A percentile compares a stretch with the other conserved stretches of the same genome.
Evolutionary conservation across 2,113 vertebrate genomes (phyloP).

Genomic region (Salvelinus sp.): DNA sequence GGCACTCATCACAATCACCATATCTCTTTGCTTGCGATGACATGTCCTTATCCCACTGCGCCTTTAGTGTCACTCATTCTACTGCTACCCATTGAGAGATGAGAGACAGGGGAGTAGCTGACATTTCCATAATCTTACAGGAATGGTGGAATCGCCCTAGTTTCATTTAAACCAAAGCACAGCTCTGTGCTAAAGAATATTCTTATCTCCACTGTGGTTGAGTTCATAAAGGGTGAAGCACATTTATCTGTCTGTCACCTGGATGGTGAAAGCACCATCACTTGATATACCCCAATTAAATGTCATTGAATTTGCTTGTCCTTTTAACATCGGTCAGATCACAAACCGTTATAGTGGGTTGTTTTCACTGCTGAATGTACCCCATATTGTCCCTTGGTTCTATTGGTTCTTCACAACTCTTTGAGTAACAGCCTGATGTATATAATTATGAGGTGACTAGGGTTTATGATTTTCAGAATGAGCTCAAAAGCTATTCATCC

Average conservation of each 20-base stretch:
- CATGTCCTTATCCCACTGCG: constrained; percentile 45
- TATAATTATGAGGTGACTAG: constrained; percentile 22
- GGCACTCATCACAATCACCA: constrained; percentile 52
- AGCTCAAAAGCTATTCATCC: constrained; percentile 44
- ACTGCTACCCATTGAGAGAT: constrained; percentile 35
- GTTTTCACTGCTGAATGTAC: not conserved
- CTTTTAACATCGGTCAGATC: not conserved
- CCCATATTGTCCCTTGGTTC: not conserved
- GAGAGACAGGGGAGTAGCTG: constrained; percentile 44
- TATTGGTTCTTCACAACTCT: constrained; percentile 16
- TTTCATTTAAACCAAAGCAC: constrained; percentile 63
- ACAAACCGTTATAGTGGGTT: not conserved
- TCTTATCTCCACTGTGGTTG: constrained; percentile 68
- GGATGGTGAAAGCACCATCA: constrained; percentile 17
- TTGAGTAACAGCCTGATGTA: constrained; percentile 26
- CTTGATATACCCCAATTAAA: not conserved
- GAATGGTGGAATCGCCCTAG: constrained; percentile 64
- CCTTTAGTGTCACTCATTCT: constrained; percentile 16
- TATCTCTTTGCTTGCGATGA: constrained; percentile 33
- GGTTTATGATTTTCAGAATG: constrained; percentile 45
- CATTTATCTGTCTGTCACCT: constrained; percentile 44
- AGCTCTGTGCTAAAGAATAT: constrained; percentile 65
- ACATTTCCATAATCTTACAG: constrained; percentile 71
- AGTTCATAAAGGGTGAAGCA: constrained; percentile 55
- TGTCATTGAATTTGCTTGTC: not conserved